These are phyloP conservation scores for Styela clava DNA, from an alignment of 23 tunicate genomes.

Conservation along the genomic window DNA sequence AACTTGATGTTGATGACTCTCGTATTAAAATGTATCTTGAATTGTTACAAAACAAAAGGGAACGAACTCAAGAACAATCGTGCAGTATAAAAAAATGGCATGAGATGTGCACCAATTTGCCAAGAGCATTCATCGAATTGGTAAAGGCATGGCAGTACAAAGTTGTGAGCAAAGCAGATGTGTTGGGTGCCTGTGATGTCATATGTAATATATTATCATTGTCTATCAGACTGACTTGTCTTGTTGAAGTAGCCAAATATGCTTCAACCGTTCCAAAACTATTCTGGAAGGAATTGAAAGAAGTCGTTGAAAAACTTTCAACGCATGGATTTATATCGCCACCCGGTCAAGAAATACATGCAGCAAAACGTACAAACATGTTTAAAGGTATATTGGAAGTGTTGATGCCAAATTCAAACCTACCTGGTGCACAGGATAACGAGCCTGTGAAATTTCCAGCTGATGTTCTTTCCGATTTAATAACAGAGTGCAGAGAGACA, in stretches of 20 bases:
- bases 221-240: slow-evolving; percentile 34
- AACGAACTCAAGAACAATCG: slow-evolving; percentile 35
- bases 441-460: neutral
- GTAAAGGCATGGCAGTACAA: slow-evolving; percentile 59
- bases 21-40: slow-evolving; percentile 35
- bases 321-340: neutral
- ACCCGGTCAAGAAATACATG: neutral
- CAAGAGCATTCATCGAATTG: slow-evolving; percentile 70
- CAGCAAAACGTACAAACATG: neutral
- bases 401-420: neutral
- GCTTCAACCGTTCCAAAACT: slow-evolving; percentile 16
- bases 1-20: slow-evolving; percentile 31
- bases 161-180: slow-evolving; percentile 28
- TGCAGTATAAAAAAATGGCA: slow-evolving; percentile 56
- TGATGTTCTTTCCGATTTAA: neutral
- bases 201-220: slow-evolving; percentile 52
- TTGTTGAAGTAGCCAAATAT: slow-evolving; percentile 33
- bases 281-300: slow-evolving; percentile 12
- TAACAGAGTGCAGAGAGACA: slow-evolving; percentile 4
- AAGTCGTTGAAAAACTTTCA: slow-evolving; percentile 25
- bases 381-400: neutral
- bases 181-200: slow-evolving; percentile 34
- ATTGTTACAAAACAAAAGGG: slow-evolving; percentile 15
- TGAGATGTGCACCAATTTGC: slow-evolving; percentile 61
- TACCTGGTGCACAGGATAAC: slow-evolving; percentile 6